Evolutionary conservation across 2,113 vertebrate genomes (phyloP).

Genomic region (Emydocephalus ijimae): DNA sequence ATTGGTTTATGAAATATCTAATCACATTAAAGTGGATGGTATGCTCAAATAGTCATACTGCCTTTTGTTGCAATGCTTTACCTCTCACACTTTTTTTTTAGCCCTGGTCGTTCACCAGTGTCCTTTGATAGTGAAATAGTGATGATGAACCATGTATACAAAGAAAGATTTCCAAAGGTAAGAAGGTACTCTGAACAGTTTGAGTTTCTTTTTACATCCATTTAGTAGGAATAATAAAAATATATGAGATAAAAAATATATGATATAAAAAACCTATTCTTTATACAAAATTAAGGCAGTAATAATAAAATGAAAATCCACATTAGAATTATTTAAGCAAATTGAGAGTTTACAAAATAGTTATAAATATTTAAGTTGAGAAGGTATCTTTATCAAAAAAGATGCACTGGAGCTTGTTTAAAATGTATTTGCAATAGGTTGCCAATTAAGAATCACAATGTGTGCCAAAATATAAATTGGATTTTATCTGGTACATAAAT

Average conservation of each 20-base stretch:
- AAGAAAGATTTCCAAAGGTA: constrained; percentile 98
- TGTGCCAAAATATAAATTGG: background rate
- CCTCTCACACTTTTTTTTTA: constrained; percentile 55
- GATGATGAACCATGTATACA: constrained; percentile 99
- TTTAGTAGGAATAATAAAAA: background rate
- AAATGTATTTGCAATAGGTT: background rate
- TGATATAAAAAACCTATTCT: background rate
- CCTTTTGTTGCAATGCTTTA: background rate
- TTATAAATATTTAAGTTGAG: background rate
- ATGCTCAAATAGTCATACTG: background rate
- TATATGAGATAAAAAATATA: background rate
- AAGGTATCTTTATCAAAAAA: background rate
- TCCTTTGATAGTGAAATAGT: constrained; percentile 97
- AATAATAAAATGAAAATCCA: background rate
- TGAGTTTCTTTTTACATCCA: background rate
- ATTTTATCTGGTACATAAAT: background rate
- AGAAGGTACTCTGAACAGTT: constrained; percentile 52
- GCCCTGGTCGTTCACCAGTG: constrained; percentile 92
- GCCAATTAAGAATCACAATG: background rate
- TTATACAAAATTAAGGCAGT: background rate
- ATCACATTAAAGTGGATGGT: background rate
- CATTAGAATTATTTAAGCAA: background rate
- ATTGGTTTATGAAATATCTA: background rate
- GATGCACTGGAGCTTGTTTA: background rate
- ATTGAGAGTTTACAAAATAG: background rate